Evolutionary conservation across 2,797 vertebrate genomes (phyloP).

Genomic region (Apodemus agrarius): DNA sequence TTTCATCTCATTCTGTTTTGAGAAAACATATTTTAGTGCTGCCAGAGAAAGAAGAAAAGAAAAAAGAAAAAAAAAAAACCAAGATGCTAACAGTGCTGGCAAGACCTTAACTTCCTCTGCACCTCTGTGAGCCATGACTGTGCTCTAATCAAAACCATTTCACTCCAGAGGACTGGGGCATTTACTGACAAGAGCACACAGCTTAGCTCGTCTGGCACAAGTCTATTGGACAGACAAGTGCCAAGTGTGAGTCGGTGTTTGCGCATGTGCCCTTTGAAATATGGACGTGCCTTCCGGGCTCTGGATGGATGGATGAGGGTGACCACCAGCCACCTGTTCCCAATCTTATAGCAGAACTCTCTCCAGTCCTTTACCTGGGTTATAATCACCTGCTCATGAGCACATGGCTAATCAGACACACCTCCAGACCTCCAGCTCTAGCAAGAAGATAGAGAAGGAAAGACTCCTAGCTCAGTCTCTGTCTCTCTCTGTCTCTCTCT

Average conservation of each 20-base stretch:
- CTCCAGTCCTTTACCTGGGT: constrained; percentile 88
- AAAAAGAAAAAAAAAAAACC: constrained; percentile 41
- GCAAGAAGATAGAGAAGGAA: background rate
- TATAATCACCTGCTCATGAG: constrained; percentile 91
- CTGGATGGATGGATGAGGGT: background rate
- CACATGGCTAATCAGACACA: constrained; percentile 65
- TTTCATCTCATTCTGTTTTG: constrained; percentile 73
- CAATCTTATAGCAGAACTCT: constrained; percentile 75
- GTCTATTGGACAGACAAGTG: background rate
- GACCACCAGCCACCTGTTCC: fast-evolving
- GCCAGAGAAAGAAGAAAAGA: constrained; percentile 65
- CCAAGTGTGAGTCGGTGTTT: background rate
- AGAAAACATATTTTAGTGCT: constrained; percentile 61
- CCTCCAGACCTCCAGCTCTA: background rate
- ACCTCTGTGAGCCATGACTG: constrained; percentile 49
- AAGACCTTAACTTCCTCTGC: constrained; percentile 26
- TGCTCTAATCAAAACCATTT: constrained; percentile 71
- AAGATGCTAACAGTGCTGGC: constrained; percentile 53
- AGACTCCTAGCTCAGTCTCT: background rate
- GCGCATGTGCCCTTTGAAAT: background rate
- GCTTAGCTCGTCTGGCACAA: fast-evolving
- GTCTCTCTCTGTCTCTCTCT: no score
- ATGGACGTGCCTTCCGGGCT: background rate
- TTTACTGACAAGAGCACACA: constrained; percentile 26
- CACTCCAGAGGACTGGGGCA: constrained; percentile 33